phyloP scores from a whole-genome alignment of 2,113 vertebrate species.

The Larimichthys polyactis region DNA sequence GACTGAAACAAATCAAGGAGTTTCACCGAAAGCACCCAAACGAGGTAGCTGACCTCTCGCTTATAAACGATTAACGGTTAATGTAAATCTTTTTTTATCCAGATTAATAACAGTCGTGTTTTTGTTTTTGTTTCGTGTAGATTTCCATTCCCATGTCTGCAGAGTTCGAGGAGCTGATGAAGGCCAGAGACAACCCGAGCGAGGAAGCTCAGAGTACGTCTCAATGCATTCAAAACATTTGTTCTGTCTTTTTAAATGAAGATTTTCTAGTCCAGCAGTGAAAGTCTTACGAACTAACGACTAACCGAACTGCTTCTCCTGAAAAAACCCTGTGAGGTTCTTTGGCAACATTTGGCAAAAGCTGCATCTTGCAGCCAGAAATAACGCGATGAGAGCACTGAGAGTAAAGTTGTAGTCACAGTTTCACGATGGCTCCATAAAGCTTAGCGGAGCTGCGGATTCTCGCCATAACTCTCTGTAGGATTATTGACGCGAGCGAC shows the following conservation, averaged over 20 bases:
- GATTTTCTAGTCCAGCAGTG: background rate
- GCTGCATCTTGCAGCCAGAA: too few species aligned
- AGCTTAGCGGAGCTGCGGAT: too few species aligned
- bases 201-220: conserved; percentile 97
- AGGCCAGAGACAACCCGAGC: conserved; percentile 94
- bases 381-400: too few species aligned
- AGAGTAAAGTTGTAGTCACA: too few species aligned
- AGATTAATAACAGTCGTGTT: rapidly evolving
- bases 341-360: too few species aligned
- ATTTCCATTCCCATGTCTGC: conserved; percentile 98
- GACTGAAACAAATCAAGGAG: conserved; percentile 97
- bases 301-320: too few species aligned
- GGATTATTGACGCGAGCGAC: too few species aligned
- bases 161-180: conserved; percentile 97
- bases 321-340: too few species aligned
- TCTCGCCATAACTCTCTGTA: too few species aligned
- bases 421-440: too few species aligned
- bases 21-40: conserved; percentile 98
- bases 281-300: background rate
- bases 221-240: background rate
- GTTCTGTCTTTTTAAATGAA: background rate
- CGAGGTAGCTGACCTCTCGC: conserved; percentile 83
- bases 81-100: rapidly evolving
- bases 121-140: conserved; percentile 70
- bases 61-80: rapidly evolving